Evolutionary conservation across 2,797 vertebrate species (phyloP), one percentile per base, ranked within the genome.

Genomic region (Hippopotamyrus pictus): DNA sequence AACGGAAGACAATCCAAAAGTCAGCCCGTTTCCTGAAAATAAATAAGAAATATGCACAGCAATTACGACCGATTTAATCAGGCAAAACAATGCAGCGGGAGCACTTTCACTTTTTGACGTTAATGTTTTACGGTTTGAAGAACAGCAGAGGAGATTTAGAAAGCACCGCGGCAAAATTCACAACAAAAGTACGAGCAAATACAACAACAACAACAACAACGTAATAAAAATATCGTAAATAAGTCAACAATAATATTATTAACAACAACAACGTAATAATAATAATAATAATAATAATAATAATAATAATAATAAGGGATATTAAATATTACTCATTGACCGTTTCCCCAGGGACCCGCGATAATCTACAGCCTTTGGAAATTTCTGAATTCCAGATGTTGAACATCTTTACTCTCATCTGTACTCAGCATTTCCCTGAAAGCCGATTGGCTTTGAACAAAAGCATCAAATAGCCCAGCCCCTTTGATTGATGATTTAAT

Each of bases 401-500:
- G 94, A 94, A 95, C 95, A 96, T 96, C 96, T 96, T 95, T 96
- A 95, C 96, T 95, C 96, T 95, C 94, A 95, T 95, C 94, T 95
- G 95, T 94, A 95, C 92, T 95, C 96, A 94, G 94, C 73, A 91
- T 69, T 91, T 90, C 90, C n/a, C 87, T 88, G 94, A 93, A 95
- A 95, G 96, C 95, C 96, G 96, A 97, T 97, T 97, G 95, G 95
- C 94, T 96, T 96, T 96, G 94, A 95, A 96, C 94, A 96, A 95
- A 95, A 95, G 95, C 95, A 96, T 96, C 96, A 92, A 92, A 91
- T 93, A 93, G 97, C 96, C 95, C 96, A 96, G 95, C 95, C 96
- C 89, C 97, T 96, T 76, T 97, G 97, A 98, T 97, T 98, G 97
- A 99, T 98, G 97, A 98, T 98, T 98, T 98, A 98, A 98, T 99